phyloP scores from a whole-genome alignment of 2,888 invertebrate genomes.

The Teinopalpus imperialis region DNA sequence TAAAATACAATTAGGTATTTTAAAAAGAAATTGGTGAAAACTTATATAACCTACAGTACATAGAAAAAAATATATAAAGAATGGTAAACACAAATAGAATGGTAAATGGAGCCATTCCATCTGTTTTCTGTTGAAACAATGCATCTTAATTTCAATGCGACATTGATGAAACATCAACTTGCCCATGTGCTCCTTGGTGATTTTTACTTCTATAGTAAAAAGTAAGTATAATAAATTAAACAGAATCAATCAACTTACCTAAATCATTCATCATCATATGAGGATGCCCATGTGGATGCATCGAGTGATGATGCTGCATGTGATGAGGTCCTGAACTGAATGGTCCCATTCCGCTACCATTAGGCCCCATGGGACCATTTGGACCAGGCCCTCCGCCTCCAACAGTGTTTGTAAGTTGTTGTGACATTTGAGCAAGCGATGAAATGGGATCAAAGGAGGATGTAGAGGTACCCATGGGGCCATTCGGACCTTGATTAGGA shows the following conservation, averaged over 20 bases:
- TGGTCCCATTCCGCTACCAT: slow-evolving; percentile 60
- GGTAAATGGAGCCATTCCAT: no score
- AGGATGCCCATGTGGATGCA: slow-evolving; percentile 74
- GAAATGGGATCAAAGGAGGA: slow-evolving; percentile 95
- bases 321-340: slow-evolving; percentile 69
- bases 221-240: no score
- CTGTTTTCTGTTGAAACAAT: no score
- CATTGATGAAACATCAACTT: no score
- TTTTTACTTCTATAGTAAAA: no score
- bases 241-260: slow-evolving; percentile 48
- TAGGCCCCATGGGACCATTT: slow-evolving; percentile 62
- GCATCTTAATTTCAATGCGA: no score
- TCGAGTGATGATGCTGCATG: slow-evolving; percentile 73
- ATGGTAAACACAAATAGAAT: no score
- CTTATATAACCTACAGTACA: no score
- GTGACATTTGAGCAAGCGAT: slow-evolving; percentile 96
- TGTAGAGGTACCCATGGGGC: slow-evolving; percentile 79
- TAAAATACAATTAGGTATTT: no score
- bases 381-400: slow-evolving; percentile 66
- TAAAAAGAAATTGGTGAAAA: no score
- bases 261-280: slow-evolving; percentile 80
- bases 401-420: slow-evolving; percentile 91
- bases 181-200: no score
- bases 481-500: slow-evolving; percentile 75
- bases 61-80: no score